Conservation (phyloP, 2,113 vertebrate genomes). For the Antechinus stuartii region DNA sequence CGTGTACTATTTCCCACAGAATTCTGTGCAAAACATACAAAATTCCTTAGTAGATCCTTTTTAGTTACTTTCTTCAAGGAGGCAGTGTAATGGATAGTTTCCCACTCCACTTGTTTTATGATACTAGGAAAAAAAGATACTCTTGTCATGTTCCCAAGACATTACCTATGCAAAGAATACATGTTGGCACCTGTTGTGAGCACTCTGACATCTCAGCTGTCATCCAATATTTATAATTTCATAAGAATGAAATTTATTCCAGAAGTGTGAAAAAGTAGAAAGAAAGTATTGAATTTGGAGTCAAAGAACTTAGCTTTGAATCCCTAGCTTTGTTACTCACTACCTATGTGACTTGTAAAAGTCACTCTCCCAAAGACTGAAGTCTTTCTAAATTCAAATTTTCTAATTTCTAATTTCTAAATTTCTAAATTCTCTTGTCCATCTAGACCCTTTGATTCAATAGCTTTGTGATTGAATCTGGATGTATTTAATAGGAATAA, state of each 20-base stretch:
- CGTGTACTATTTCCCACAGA: conserved; percentile 82
- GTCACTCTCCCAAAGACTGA: background rate
- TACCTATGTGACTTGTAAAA: background rate
- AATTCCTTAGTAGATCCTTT: conserved; percentile 83
- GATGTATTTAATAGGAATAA: background rate
- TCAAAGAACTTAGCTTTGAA: background rate
- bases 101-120: conserved; percentile 17
- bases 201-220: background rate
- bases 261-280: background rate
- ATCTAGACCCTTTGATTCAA: background rate
- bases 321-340: background rate
- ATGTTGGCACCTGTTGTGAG: background rate
- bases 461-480: background rate
- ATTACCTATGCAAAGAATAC: background rate
- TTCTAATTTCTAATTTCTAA: too few species aligned
- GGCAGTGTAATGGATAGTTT: conserved; percentile 55
- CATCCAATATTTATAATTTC: background rate
- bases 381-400: background rate
- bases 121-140: conserved; percentile 37
- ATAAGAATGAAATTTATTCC: background rate
- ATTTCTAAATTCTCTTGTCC: background rate
- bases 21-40: conserved; percentile 89
- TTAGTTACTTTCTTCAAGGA: conserved; percentile 84
- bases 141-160: fast-evolving
- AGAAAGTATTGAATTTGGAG: background rate